Evolutionary conservation across 1,140 invertebrate genomes (phyloP), one percentile per base, ranked within the genome.

Genomic region (Archegozetes longisetosus): DNA sequence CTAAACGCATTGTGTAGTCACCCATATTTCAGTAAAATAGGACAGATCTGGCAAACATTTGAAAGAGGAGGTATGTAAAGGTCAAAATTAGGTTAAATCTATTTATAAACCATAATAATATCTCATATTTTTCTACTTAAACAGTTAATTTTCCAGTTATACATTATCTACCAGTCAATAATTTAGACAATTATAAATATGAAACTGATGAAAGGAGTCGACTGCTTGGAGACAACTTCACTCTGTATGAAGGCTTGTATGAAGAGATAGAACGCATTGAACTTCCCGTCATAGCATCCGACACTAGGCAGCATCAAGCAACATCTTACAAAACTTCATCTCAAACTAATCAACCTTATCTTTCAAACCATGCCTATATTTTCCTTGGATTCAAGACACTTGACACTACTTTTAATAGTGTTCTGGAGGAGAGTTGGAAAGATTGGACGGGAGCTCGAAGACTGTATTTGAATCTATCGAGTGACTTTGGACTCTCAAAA

Each of bases 401-500:
- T 3, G 71, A 74, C 49, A 68, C 66, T 29, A 69, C 66, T 46
- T 70, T 74, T 58, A 61, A 64, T 24, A 61, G 61, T 3, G 60
- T 64, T 1, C 67, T 76, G 60, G 71, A 75, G 46, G 70, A 73
- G 23, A 71, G 68, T 2, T 76, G 75, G 75, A 75, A 75, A 63
- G 75, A 76, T 50, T 76, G 74, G 75, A 76, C 74, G 2, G 74
- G 74, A n/a, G 75, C 73, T 1, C 63, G 74, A 6, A 66, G 71
- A 55, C 69, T 76, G 24, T 76, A 75, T 62, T 65, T 75, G 61
- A 69, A 75, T 58, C 69, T 76, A 0, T 69, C 73, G 0, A 67
- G 72, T 50, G 70, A 74, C 14, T 67, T 76, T 57, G 72, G 73
- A 9, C 66, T 76, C 2, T 63, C 66, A 4, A 64, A 70, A 55